Evolutionary conservation across 2,888 invertebrate genomes (phyloP), one percentile per base, ranked within the genome.

Genomic region (Pycnomerus fuliginosus): DNA sequence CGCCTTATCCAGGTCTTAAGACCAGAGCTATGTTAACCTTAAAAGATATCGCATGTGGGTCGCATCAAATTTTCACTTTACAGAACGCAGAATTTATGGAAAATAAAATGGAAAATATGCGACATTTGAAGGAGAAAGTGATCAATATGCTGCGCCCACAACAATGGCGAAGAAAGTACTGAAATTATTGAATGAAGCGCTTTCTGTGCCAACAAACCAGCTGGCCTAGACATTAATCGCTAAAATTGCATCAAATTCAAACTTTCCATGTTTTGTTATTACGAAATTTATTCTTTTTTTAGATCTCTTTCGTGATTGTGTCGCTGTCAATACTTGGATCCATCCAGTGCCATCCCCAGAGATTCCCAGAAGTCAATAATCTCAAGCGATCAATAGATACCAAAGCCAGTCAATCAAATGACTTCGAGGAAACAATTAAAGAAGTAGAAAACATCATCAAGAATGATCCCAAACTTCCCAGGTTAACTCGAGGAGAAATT

Each of bases 391-490:
- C 42, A 11, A 38, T 44, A 23, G 22, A 24, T 36, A 29, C 33
- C 25, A 34, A 44, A 47, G 13, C 8, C n/a, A n/a, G n/a, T n/a
- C n/a, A n/a, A n/a, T n/a, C n/a, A n/a, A n/a, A n/a, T n/a, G n/a
- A n/a, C n/a, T n/a, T 80, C 1, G 80, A 82, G 54, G 76, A 75
- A 51, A 85, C 85, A 4, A 80, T 87, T 3, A 74, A 77, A 56
- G 83, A 85, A 70, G 86, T 87, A 1, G 81, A 86, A 60, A 76
- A 67, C 20, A 76, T 85, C 55, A 70, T 87, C 4, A 74, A 76
- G 57, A 69, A 75, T 2, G 80, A 85, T 64, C 73, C 80, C 2
- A 73, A 74, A n/a, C 65, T 86, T 31, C 86, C 86, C 1, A 74
- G 82, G 46, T 67, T 86, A 15, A 76, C 78, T 0, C 72, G 83